These are phyloP conservation scores for Zaprionus africanus DNA, from an alignment of 1,140 invertebrate species.

Conservation along the genomic window DNA sequence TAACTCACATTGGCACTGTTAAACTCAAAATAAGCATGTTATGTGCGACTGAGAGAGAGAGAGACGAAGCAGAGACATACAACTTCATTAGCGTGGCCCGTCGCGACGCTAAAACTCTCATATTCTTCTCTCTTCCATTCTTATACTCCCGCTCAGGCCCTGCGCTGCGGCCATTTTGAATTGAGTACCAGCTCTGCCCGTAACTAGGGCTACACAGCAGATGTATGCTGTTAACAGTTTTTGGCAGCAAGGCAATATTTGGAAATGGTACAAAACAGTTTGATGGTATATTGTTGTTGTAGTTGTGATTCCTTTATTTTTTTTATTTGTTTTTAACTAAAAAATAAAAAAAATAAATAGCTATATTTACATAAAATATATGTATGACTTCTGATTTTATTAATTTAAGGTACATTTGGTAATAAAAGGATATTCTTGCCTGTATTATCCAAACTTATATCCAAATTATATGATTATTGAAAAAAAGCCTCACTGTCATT, in stretches of 20 bases:
- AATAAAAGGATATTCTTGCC: background rate
- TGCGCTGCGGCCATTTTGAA: slow-evolving; percentile 72
- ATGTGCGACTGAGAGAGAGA: slow-evolving; percentile 19
- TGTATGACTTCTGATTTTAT: no score
- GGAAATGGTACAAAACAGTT: background rate
- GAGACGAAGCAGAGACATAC: slow-evolving; percentile 62
- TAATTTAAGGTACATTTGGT: no score
- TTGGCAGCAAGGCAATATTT: slow-evolving; percentile 32
- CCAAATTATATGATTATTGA: background rate
- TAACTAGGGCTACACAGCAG: slow-evolving; percentile 41
- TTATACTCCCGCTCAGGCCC: slow-evolving; percentile 20
- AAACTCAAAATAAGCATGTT: slow-evolving; percentile 38
- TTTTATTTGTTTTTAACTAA: background rate
- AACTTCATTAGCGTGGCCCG: slow-evolving; percentile 67
- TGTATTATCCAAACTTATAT: background rate
- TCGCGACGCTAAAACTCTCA: slow-evolving; percentile 40
- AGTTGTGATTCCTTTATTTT: background rate
- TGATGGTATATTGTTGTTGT: background rate
- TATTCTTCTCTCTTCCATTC: slow-evolving; percentile 1
- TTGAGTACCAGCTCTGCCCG: slow-evolving; percentile 45
- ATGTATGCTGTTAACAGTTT: slow-evolving; percentile 44
- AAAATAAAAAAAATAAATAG: background rate
- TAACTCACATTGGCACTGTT: slow-evolving; percentile 51
- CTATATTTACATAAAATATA: background rate
- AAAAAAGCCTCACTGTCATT: no score